Conservation (phyloP, 2,113 vertebrate genomes). For the Podiceps cristatus region DNA sequence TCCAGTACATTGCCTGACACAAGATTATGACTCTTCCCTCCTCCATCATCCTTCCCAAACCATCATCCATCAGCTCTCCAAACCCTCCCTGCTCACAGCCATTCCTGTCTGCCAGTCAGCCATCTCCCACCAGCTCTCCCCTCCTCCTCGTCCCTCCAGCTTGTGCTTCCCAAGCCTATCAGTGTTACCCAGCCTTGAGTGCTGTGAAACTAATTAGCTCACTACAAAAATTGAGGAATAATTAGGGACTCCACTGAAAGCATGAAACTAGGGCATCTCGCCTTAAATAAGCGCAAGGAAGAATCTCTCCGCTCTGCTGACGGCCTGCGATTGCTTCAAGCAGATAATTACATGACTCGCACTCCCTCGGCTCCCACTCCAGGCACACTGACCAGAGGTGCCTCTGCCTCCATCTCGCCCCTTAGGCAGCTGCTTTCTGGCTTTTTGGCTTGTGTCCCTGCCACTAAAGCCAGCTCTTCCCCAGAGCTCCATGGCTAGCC, state of each 20-base stretch:
- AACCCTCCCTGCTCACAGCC: neutral
- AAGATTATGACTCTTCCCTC: neutral
- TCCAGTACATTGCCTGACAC: neutral
- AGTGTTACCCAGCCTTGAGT: constrained; percentile 49
- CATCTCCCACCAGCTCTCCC: neutral
- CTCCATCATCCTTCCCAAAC: neutral
- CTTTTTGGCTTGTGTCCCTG: neutral
- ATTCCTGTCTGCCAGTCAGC: neutral
- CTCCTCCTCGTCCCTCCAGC: neutral
- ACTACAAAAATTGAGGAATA: constrained; percentile 44
- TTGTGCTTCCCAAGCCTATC: constrained; percentile 36
- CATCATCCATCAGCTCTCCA: neutral
- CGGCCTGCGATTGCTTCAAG: neutral
- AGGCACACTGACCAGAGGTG: neutral
- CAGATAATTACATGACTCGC: neutral
- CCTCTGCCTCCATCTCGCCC: neutral
- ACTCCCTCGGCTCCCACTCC: neutral
- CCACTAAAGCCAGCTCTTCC: neutral
- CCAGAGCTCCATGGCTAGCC: neutral
- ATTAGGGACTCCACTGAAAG: constrained; percentile 66
- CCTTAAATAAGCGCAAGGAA: constrained; percentile 28
- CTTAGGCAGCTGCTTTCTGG: neutral
- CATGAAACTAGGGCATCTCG: constrained; percentile 62
- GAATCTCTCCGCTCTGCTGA: neutral
- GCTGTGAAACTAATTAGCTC: constrained; percentile 62